Percentiles rank a stretch among this genome's conserved stretches.
Evolutionary conservation across 2,797 vertebrate genomes (phyloP).

Genomic region (Hipposideros larvatus): DNA sequence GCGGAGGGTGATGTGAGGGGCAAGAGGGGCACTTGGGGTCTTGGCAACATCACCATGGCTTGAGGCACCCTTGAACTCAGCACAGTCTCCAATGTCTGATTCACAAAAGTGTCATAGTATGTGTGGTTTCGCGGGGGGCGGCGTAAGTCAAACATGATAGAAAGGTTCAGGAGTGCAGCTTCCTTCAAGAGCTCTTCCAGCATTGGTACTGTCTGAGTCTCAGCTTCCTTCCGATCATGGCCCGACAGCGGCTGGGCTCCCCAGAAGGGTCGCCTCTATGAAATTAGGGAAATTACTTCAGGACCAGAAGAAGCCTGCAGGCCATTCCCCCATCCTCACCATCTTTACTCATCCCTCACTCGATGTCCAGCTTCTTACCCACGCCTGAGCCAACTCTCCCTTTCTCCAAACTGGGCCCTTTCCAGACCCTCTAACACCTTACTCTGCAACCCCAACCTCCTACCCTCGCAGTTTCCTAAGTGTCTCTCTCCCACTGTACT

Average conservation of each 20-base stretch:
- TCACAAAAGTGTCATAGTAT: conserved; percentile 86
- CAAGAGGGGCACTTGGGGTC: neutral
- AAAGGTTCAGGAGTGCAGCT: conserved; percentile 89
- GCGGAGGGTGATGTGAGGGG: neutral
- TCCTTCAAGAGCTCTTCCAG: conserved; percentile 89
- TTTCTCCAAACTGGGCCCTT: conserved; percentile 25
- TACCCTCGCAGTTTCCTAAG: neutral
- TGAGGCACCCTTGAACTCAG: conserved; percentile 75
- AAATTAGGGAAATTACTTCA: conserved; percentile 62
- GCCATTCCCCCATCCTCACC: neutral
- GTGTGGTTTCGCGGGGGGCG: conserved; percentile 87
- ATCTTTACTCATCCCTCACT: neutral
- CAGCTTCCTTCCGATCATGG: conserved; percentile 82
- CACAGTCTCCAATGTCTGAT: conserved; percentile 83
- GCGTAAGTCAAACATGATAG: conserved; percentile 95
- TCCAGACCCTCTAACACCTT: neutral
- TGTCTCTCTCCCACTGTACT: neutral
- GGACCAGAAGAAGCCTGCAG: conserved; percentile 1
- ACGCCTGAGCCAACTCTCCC: neutral
- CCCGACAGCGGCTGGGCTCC: conserved; percentile 88
- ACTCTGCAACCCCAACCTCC: neutral
- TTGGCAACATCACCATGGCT: conserved; percentile 72
- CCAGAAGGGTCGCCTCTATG: conserved; percentile 92
- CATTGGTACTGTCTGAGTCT: conserved; percentile 89
- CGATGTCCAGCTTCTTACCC: neutral